A percentile compares a stretch with the other conserved stretches of the same genome.
Conservation (phyloP, 2,888 invertebrate genomes). For the Leistus spinibarbis region DNA sequence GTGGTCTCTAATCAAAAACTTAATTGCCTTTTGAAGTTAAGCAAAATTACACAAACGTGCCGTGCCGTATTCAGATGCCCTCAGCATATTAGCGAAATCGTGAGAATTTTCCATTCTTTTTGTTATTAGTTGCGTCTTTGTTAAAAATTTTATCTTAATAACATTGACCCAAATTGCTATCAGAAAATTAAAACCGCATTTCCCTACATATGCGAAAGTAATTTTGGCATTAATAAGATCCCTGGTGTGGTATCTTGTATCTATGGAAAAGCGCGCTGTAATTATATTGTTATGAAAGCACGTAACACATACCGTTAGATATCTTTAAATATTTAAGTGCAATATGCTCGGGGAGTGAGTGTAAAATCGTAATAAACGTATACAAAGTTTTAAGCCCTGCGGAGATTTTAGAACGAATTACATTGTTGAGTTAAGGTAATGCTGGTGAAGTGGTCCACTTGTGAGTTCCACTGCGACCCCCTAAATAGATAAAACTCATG, state of each 20-base stretch:
- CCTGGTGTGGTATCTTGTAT: not conserved
- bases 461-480: not conserved
- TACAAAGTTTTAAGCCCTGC: not conserved
- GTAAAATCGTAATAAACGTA: not conserved
- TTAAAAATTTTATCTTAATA: not conserved
- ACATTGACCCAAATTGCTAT: not conserved
- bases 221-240: not conserved
- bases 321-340: not conserved
- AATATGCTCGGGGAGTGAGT: not conserved
- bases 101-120: not conserved
- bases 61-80: not conserved
- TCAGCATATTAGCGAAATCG: not conserved
- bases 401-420: not conserved
- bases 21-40: not conserved
- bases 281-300: not conserved
- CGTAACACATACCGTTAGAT: not conserved
- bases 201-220: not conserved
- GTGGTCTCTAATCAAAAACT: not conserved
- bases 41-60: not conserved
- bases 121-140: not conserved
- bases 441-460: not conserved
- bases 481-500: slow-evolving; percentile 16
- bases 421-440: not conserved
- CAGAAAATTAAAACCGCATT: not conserved
- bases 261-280: not conserved